phyloP scores from a whole-genome alignment of 2,113 vertebrate species.

The Rhombomys opimus region DNA sequence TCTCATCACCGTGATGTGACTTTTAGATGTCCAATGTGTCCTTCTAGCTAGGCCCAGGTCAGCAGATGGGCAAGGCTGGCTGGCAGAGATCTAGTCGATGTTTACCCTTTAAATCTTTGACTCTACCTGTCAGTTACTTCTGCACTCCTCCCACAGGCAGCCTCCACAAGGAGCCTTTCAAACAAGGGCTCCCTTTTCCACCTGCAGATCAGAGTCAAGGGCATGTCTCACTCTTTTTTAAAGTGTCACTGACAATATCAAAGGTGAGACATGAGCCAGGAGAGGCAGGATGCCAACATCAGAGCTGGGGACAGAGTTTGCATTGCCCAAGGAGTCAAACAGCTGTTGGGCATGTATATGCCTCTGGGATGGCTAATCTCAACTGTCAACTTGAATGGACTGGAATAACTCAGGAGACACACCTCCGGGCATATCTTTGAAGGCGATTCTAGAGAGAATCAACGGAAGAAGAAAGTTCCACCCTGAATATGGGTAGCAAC shows the following conservation, averaged over 20 bases:
- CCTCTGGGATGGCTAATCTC: neutral
- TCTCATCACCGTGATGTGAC: constrained; percentile 67
- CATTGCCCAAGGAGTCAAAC: neutral
- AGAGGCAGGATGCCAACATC: neutral
- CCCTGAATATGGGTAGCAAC: neutral
- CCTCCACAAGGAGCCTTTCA: neutral
- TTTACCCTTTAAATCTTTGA: neutral
- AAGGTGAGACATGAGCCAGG: neutral
- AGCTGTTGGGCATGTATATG: too few species aligned
- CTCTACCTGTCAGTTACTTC: neutral
- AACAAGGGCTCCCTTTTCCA: constrained; percentile 42
- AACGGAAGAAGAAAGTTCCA: neutral
- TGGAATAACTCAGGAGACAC: neutral
- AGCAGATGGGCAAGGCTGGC: neutral
- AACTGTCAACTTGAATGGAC: neutral
- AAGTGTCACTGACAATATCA: neutral
- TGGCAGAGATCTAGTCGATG: neutral
- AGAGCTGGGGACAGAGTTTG: neutral
- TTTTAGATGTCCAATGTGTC: neutral
- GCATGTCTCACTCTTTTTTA: neutral
- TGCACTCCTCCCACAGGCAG: neutral
- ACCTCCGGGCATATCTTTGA: neutral
- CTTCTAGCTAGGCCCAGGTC: neutral
- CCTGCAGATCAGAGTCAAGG: neutral
- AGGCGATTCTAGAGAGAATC: neutral